These are phyloP conservation scores for Drosophila tropicalis DNA, from an alignment of 1,140 invertebrate species.

Conservation along the genomic window DNA sequence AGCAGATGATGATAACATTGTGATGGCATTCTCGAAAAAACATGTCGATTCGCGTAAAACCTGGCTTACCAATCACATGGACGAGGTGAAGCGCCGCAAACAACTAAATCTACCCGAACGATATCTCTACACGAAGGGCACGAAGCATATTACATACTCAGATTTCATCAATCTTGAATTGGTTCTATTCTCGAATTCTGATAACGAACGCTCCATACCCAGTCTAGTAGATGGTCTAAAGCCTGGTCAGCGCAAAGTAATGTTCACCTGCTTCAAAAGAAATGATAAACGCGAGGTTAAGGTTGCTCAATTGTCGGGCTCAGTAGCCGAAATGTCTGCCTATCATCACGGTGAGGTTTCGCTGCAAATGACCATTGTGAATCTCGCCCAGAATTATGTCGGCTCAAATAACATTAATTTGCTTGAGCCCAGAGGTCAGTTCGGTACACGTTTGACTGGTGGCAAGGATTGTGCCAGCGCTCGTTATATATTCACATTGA, in stretches of 20 bases:
- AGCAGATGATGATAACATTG: constrained; percentile 96
- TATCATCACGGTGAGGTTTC: constrained; percentile 99
- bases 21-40: constrained; percentile 98
- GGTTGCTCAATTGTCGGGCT: constrained; percentile 98
- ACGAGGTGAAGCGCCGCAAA: constrained; percentile 94
- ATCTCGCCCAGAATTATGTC: constrained; percentile 99
- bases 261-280: constrained; percentile 98
- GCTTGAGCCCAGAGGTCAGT: constrained; percentile 97
- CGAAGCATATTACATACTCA: constrained; percentile 92
- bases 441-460: constrained; percentile 93
- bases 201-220: constrained; percentile 98
- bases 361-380: constrained; percentile 97
- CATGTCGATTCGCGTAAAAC: constrained; percentile 97
- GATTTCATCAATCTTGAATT: constrained; percentile 99
- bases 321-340: constrained; percentile 97
- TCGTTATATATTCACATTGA: constrained; percentile 98
- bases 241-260: constrained; percentile 97
- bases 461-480: constrained; percentile 99
- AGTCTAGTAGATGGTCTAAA: constrained; percentile 97
- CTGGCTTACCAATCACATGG: constrained; percentile 99
- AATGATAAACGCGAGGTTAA: constrained; percentile 99
- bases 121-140: constrained; percentile 97
- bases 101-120: constrained; percentile 95
- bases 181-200: constrained; percentile 98
- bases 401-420: constrained; percentile 99